These are phyloP conservation scores for Tipula unca DNA, from an alignment of 2,888 invertebrate species.

Conservation along the genomic window DNA sequence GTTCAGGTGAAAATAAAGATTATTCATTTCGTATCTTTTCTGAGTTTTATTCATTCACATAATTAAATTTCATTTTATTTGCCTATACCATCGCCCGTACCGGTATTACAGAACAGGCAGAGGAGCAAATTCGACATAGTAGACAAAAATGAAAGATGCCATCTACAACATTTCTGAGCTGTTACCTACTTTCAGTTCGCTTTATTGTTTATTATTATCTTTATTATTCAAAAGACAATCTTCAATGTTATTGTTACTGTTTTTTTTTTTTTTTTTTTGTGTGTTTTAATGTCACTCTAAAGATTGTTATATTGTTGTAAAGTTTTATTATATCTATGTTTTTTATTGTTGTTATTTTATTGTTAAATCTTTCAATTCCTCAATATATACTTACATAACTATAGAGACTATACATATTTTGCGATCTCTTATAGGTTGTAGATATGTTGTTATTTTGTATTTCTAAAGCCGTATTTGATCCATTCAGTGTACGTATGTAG, in stretches of 20 bases:
- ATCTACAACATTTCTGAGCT: not conserved
- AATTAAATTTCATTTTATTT: not conserved
- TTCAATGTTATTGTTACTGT: not conserved
- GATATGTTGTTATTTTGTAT: not conserved
- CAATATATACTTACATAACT: not conserved
- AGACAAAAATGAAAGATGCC: not conserved
- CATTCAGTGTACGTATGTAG: not conserved
- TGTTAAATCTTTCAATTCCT: not conserved
- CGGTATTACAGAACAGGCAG: not conserved
- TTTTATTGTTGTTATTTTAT: not conserved
- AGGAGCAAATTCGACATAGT: not conserved
- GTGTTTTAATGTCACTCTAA: not conserved
- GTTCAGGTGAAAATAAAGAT: not conserved
- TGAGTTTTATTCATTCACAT: not conserved
- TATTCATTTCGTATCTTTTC: constrained; percentile 8
- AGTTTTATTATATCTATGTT: not conserved
- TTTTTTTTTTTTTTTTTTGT: not conserved
- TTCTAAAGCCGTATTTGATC: not conserved
- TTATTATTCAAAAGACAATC: constrained; percentile 14
- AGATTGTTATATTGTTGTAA: constrained; percentile 14
- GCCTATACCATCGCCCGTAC: not conserved
- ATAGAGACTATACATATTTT: not conserved
- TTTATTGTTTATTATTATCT: constrained; percentile 8
- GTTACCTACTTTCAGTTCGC: not conserved
- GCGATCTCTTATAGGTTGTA: not conserved